phyloP scores from a whole-genome alignment of 2,888 invertebrate species.

The Hofmannophila pseudospretella region DNA sequence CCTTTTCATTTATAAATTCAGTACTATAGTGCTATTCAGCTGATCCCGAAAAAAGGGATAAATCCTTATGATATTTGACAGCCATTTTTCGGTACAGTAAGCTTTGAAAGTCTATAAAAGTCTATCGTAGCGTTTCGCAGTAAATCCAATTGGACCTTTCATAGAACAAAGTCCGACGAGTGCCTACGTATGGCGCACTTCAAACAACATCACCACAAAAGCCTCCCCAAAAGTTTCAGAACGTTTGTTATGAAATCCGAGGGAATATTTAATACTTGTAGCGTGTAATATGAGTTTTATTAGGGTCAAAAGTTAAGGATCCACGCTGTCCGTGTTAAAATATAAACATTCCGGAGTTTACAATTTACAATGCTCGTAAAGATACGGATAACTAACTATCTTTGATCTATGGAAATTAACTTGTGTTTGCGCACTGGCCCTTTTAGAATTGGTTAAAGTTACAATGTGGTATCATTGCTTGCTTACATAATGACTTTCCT shows the following conservation, averaged over 20 bases:
- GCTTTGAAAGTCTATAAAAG: not conserved
- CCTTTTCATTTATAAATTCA: no score
- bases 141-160: not conserved
- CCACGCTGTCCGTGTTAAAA: not conserved
- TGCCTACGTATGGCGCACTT: not conserved
- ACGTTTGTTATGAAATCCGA: constrained; percentile 22
- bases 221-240: constrained; percentile 27
- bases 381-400: not conserved
- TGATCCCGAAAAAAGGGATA: no score
- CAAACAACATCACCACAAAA: constrained; percentile 22
- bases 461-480: no score
- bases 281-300: constrained; percentile 27
- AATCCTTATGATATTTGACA: no score
- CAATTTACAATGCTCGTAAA: not conserved
- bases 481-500: no score
- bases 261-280: constrained; percentile 29
- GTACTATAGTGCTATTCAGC: no score
- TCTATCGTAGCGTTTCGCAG: not conserved
- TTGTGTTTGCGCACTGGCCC: not conserved
- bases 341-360: not conserved
- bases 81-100: no score
- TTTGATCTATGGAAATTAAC: not conserved
- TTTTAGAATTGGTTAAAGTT: no score
- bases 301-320: constrained; percentile 22
- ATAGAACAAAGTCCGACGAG: not conserved